phyloP scores from a whole-genome alignment of 2,113 vertebrate genomes.

The Poecile atricapillus region DNA sequence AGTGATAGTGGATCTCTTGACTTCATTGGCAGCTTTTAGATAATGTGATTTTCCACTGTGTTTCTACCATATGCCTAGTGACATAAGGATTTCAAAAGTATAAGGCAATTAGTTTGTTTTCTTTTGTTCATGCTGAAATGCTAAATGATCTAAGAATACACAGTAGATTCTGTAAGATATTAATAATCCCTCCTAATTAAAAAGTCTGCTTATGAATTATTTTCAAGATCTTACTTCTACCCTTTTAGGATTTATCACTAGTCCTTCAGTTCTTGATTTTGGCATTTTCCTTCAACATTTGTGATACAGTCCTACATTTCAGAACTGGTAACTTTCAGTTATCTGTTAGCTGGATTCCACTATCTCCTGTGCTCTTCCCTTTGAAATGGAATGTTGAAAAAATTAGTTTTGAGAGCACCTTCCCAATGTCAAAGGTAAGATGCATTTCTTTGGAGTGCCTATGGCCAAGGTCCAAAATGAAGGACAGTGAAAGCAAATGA shows the following conservation, averaged over 20 bases:
- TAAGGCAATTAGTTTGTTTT: constrained; percentile 49
- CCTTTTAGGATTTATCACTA: constrained; percentile 21
- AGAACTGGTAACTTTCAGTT: not conserved
- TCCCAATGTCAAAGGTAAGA: constrained; percentile 1
- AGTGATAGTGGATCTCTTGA: constrained; percentile 46
- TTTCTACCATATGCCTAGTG: constrained; percentile 25
- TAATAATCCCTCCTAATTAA: constrained; percentile 30
- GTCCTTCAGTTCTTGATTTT: constrained; percentile 6
- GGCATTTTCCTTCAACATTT: not conserved
- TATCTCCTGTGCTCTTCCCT: not conserved
- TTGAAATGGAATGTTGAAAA: not conserved
- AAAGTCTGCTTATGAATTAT: constrained; percentile 18
- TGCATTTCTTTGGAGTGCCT: not conserved
- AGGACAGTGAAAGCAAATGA: not conserved
- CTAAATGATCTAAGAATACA: constrained; percentile 20
- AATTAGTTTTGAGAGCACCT: not conserved
- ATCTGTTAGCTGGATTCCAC: not conserved
- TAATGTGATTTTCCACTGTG: constrained; percentile 46
- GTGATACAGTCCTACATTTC: not conserved
- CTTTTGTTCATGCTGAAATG: constrained; percentile 49
- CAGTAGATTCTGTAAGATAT: constrained; percentile 28
- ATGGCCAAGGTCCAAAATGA: not conserved
- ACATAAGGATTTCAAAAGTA: constrained; percentile 47
- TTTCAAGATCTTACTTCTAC: not conserved
- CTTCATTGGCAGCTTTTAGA: constrained; percentile 30